These are phyloP conservation scores for Agrilus mali DNA, from an alignment of 2,888 invertebrate species.

Conservation along the genomic window DNA sequence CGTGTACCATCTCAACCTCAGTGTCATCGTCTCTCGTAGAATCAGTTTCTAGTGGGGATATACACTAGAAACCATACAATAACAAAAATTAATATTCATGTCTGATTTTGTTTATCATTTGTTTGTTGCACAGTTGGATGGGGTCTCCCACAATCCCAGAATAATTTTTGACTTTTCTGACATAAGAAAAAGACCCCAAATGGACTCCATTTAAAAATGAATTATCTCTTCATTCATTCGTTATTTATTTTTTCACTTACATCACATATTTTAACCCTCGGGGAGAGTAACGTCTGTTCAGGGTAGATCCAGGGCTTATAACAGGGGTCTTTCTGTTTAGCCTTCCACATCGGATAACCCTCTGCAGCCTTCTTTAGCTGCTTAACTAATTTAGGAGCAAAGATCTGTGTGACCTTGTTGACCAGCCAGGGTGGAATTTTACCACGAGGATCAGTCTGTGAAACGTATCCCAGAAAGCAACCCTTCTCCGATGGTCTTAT, in stretches of 20 bases:
- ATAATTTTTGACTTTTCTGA: too few species aligned
- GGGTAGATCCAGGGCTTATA: slow-evolving; percentile 82
- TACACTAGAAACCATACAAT: too few species aligned
- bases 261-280: slow-evolving; percentile 56
- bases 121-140: too few species aligned
- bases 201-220: too few species aligned
- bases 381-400: slow-evolving; percentile 77
- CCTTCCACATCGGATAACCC: slow-evolving; percentile 76
- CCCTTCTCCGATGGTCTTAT: slow-evolving; percentile 49
- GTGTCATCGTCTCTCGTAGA: too few species aligned
- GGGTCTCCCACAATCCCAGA: too few species aligned
- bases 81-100: too few species aligned
- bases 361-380: slow-evolving; percentile 69
- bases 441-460: slow-evolving; percentile 82
- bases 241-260: slow-evolving; percentile 36
- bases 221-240: too few species aligned
- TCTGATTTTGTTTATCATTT: too few species aligned
- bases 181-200: too few species aligned
- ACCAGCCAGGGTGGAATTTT: slow-evolving; percentile 81
- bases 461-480: slow-evolving; percentile 76
- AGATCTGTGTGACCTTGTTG: slow-evolving; percentile 73
- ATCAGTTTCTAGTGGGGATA: too few species aligned
- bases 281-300: slow-evolving; percentile 60
- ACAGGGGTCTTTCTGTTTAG: slow-evolving; percentile 53
- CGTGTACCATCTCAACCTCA: too few species aligned